A percentile compares a stretch with the other conserved stretches of the same genome.
phyloP scores from a whole-genome alignment of 2,888 invertebrate species.

The Cheilosia pagana region DNA sequence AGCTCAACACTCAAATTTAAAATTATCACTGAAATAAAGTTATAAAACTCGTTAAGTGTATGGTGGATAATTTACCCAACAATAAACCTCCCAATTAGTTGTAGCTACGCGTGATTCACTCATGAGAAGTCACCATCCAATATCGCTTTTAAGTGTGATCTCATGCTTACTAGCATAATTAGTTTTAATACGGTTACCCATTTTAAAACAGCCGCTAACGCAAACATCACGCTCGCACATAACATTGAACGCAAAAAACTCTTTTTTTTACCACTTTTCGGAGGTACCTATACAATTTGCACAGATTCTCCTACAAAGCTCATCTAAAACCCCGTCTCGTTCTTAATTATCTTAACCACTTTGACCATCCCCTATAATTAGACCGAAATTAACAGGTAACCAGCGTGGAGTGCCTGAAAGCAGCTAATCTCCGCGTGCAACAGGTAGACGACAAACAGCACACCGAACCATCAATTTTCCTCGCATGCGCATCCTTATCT shows the following conservation, averaged over 20 bases:
- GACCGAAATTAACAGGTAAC: constrained; percentile 59
- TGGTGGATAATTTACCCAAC: too few relatives aligned
- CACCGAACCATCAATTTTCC: constrained; percentile 28
- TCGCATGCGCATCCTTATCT: constrained; percentile 14
- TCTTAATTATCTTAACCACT: constrained; percentile 58
- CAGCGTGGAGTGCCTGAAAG: background rate
- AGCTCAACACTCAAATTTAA: too few relatives aligned
- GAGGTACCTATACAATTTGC: constrained; percentile 17
- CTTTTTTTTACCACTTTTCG: background rate
- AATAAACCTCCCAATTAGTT: too few relatives aligned
- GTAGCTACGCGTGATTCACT: background rate
- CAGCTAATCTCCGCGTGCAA: constrained; percentile 14
- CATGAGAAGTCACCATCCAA: background rate
- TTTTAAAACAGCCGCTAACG: constrained; percentile 30
- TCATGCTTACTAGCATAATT: constrained; percentile 35
- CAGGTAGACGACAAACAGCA: constrained; percentile 33
- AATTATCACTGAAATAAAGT: too few relatives aligned
- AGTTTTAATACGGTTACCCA: background rate
- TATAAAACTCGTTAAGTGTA: too few relatives aligned
- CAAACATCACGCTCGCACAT: constrained; percentile 34
- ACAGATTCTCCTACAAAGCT: background rate
- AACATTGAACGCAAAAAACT: background rate
- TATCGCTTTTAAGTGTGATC: constrained; percentile 29
- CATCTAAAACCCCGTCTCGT: constrained; percentile 3
- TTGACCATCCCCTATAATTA: constrained; percentile 58